These are phyloP conservation scores for Proisotoma minuta DNA, from an alignment of 2,888 invertebrate genomes.

Conservation along the genomic window DNA sequence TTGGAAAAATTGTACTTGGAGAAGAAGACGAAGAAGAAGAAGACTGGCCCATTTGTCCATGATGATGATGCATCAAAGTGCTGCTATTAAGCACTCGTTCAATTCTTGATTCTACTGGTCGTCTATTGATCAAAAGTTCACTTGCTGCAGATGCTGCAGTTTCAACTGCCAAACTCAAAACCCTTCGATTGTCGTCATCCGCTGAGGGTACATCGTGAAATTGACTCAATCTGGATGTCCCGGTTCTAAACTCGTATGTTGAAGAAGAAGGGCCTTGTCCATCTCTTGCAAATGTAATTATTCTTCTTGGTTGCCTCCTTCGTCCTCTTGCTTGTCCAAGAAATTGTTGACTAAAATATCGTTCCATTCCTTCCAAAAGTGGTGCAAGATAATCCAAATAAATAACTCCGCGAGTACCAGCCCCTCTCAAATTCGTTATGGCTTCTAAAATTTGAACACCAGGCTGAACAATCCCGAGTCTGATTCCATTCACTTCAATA, in stretches of 20 bases:
- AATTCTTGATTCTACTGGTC: constrained; percentile 45
- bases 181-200: constrained; percentile 20
- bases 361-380: constrained; percentile 38
- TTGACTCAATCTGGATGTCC: neutral
- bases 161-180: constrained; percentile 42
- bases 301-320: constrained; percentile 24
- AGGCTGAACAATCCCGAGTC: constrained; percentile 29
- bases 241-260: neutral
- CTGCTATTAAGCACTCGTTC: constrained; percentile 41
- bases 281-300: constrained; percentile 33
- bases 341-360: constrained; percentile 28
- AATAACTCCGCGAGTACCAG: constrained; percentile 36
- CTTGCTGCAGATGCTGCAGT: constrained; percentile 30
- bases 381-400: constrained; percentile 39
- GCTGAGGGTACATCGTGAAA: constrained; percentile 15
- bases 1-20: neutral
- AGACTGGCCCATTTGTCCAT: constrained; percentile 25
- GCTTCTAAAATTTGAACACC: constrained; percentile 42
- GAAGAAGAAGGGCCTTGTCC: constrained; percentile 5
- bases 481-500: constrained; percentile 12
- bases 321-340: constrained; percentile 15
- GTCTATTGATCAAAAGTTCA: constrained; percentile 25
- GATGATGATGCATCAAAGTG: neutral
- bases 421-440: constrained; percentile 31
- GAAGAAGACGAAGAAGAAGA: constrained; percentile 37